Base-by-base conservation (phyloP, 2,113 vertebrate genomes). In the Laticauda laticaudata region DNA sequence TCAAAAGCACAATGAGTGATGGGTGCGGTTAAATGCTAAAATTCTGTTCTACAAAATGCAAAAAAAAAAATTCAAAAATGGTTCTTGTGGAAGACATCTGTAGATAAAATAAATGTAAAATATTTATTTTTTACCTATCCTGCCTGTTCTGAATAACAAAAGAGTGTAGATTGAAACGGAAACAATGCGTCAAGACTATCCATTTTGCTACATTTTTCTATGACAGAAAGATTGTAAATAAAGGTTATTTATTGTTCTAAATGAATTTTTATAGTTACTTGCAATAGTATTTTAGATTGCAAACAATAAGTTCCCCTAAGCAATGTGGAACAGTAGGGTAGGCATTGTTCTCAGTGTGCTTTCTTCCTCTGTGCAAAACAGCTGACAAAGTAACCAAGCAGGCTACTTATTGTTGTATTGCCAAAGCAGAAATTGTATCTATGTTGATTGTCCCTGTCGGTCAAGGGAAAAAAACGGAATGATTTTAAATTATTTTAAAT, bases 161-260 rank as follows among this genome's bases (percentile, higher is more conserved):
- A 95, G 95, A 96, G 96, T 97, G 94, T 94, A 96, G 95, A 95
- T 93, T 95, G 94, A 96, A 97, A 91, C 93, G 96, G 97, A 97
- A 97, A 95, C 95, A 96, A 97, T 95, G 97, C 95, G 92, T 97
- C 97, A 97, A 97, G 97, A 98, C 97, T 98, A 97, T 97, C 97
- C 96, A 95, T 97, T 90, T 90, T 96, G 91, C 96, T 97, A 93
- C 88, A 90, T 97, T 97, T 97, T 97, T 97, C 96, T 89, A 93
- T 89, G 97, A 98, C 96, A 97, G 95, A 97, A 97, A 97, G 96
- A 97, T 97, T 98, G 98, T 98, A 98, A 98, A 98, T 98, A 98
- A 95, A 97, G 96, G 98, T 97, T 98, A 98, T 98, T 98, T 98
- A 98, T 98, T 98, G 96, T 97, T 97, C 96, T 98, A 93, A 97